Base-by-base conservation (phyloP, 2,797 vertebrate genomes). In the Syncerus caffer region DNA sequence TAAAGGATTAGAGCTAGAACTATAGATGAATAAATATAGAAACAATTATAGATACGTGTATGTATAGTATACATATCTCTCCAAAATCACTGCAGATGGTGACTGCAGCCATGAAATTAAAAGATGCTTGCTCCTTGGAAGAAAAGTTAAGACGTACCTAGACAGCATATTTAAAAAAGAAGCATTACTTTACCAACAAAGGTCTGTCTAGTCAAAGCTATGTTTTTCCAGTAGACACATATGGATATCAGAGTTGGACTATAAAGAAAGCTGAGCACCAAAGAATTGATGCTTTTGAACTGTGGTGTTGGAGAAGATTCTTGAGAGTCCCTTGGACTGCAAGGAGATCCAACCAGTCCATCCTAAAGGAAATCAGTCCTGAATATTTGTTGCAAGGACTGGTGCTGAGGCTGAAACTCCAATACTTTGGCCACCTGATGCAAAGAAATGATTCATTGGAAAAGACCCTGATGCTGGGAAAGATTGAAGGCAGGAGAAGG, bases 361-460 rank as follows among this genome's bases (percentile, higher is more conserved):
- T 67, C 64, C 3, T 5, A 34, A 67, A 67, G 64, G n/a, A 67
- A 34, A 67, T 34, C 9, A 67, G 64, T 21, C n/a, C n/a, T 67
- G 17, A 67, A n/a, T 67, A n/a, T 67, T 67, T n/a, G 3, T 19
- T 34, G n/a, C 17, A 71, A 71, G 64, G 4, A 71, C n/a, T 21
- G n/a, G 71, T 21, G n/a, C 4, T 71, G n/a, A 34, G n/a, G n/a
- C 17, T 71, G 17, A 71, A 71, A 21, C 19, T 71, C n/a, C 64
- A 38, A 21, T 71, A 21, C 2, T 38, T 38, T 38, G 17, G 4
- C 17, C n/a, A 71, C 64, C 16, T 71, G n/a, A 38, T 38, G 4
- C 0, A 0, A 67, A 21, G n/a, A 71, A 10, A 11, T 38, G n/a
- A 71, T n/a, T 34, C n/a, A 11, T 21, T 71, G 19, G 1, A 71